Evolutionary conservation across 2,113 vertebrate species (phyloP), one percentile per base, ranked within the genome.

Genomic region (Trematocara unimaculatum): DNA sequence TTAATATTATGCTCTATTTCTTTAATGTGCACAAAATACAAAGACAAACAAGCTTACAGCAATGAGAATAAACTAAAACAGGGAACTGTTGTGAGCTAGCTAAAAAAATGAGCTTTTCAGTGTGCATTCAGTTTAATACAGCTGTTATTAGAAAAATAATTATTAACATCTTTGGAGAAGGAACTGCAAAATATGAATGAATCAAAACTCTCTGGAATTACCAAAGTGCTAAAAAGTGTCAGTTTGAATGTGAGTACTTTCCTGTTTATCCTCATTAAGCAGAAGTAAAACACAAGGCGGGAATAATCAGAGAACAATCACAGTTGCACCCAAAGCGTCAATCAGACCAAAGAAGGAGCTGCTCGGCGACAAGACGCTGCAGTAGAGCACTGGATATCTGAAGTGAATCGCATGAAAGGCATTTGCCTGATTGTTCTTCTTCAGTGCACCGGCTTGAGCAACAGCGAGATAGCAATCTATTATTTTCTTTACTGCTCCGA

Each of bases 351-450:
- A 94, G 91, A 93, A 95, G 94, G 93, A 95, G 88, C 92, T 89
- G 85, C 82, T 87, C 11, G 5, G 87, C 86, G 92, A 93, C 93
- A 92, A 64, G 81, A 83, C 82, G 86, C 67, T n/a, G 8, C 78
- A 42, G 90, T 60, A 31, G 54, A 82, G 81, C n/a, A 29, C 64
- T 85, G 31, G 82, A 82, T 92, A 92, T 95, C 87, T 89, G 79
- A 91, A 82, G 67, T 70, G 81, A 89, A 93, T 93, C 91, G 89
- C 93, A 95, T 94, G 90, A 53, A 82, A 95, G 91, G 94, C 88
- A 96, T 96, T 95, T 79, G 79, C 58, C 78, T 90, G 94, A 95
- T 96, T 94, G 94, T 96, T 96, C 95, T 95, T 96, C 94, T 95
- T 95, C 92, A 85, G 86, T 88, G 94, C 90, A 82, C 42, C 14